Base-by-base conservation (phyloP, 92 coral and sea anemone species). In the Ricordea florida region DNA sequence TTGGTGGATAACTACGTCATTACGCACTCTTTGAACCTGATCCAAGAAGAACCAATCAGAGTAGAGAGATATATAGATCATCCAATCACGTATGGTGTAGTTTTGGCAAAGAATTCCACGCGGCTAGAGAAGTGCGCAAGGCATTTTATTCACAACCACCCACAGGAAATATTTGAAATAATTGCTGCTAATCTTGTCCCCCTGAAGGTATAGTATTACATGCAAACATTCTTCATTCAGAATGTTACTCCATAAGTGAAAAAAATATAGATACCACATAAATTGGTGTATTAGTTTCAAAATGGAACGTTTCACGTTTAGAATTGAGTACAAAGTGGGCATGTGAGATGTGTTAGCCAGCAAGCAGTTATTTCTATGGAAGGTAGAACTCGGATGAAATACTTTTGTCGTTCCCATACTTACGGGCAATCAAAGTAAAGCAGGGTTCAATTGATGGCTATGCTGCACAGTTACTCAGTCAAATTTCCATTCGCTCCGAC, bases 21-120 rank as follows among this genome's bases (percentile, higher is more conserved):
- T 40, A 82, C 87, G 1, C 57, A 70, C 41, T 88, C 83, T 44
- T 66, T 85, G 16, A 80, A 92, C 42, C 61, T 81, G 31, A 84
- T 92, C 42, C 53, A 72, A 47, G 65, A 85, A 10, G 74, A 70
- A 11, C 91, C 92, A 50, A 80, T 92, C 72, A 81, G 97, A 52
- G 91, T 88, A n/a, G 96, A 94, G 36, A 81, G 85, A 73, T 92
- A 88, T 43, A 92, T 94, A n/a, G 94, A 94, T 27, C 96, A 94
- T 59, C 72, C 80, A 40, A 94, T 94, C 67, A 50, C 80, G 4
- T 94, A 92, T 65, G 98, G 93, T 16, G 92, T 84, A 9, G 87
- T 82, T 20, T 22, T 94, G 50, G 85, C 92, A 0, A 40, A 74
- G 21, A 92, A 92, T 57, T 88, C 98, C 3, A 70, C 92, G 3